Percentiles rank a stretch among this genome's conserved stretches.
Conservation (phyloP, 2,888 invertebrate species). For the Pollenia griseotomentosa region DNA sequence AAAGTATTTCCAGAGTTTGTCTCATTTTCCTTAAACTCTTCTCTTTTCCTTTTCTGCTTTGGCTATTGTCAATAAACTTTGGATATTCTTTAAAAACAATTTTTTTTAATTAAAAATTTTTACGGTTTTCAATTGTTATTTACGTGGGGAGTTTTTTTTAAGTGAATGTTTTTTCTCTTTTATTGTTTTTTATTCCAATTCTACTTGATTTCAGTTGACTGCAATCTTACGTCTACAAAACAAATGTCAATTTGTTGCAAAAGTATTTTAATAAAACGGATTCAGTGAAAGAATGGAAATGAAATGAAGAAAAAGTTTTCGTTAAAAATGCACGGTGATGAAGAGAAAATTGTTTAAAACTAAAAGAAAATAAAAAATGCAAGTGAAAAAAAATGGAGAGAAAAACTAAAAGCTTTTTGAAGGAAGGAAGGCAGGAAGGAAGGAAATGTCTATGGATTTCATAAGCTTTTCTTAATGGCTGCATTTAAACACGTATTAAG, state of each 20-base stretch:
- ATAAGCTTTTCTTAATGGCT: background rate
- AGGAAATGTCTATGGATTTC: background rate
- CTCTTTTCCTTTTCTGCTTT: background rate
- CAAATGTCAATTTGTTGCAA: constrained; percentile 64
- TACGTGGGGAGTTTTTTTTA: constrained; percentile 8
- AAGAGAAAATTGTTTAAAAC: constrained; percentile 5
- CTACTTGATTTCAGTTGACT: constrained; percentile 2
- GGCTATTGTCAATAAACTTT: constrained; percentile 19
- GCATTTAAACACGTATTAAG: background rate
- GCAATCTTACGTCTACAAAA: constrained; percentile 28
- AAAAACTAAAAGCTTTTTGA: background rate
- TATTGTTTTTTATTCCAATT: background rate
- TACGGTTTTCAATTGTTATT: constrained; percentile 38
- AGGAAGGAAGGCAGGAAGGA: background rate
- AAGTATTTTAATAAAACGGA: constrained; percentile 68
- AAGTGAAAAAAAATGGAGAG: no score
- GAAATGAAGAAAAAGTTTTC: constrained; percentile 1
- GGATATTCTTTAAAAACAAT: background rate
- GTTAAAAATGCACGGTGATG: background rate
- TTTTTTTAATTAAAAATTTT: constrained; percentile 63
- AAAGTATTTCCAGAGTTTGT: background rate
- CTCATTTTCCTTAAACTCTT: background rate
- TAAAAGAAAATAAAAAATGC: background rate
- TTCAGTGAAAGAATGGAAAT: constrained; percentile 20
- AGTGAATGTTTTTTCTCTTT: background rate